Conservation (phyloP, 2,797 vertebrate species). For the Champsocephalus esox region DNA sequence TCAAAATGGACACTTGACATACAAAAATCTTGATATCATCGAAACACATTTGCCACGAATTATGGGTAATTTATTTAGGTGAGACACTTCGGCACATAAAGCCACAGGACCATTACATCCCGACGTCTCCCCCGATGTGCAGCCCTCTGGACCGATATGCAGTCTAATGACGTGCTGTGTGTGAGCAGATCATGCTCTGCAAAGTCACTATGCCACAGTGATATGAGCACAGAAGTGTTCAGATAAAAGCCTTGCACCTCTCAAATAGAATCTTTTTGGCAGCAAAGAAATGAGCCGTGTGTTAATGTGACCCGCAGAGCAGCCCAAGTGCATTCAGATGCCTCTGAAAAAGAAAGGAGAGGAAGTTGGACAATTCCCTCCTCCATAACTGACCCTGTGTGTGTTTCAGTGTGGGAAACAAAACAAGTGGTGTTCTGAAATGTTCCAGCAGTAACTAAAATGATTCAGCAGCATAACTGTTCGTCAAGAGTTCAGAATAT, state of each 20-base stretch:
- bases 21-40: neutral
- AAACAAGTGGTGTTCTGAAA: neutral
- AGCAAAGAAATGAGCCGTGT: neutral
- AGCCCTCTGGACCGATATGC: neutral
- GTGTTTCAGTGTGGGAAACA: slow-evolving; percentile 16
- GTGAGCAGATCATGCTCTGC: neutral
- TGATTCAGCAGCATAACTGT: neutral
- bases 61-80: neutral
- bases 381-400: slow-evolving; percentile 31
- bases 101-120: neutral
- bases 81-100: neutral
- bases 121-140: neutral
- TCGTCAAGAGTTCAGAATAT: neutral
- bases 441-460: neutral
- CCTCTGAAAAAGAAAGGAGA: slow-evolving; percentile 24
- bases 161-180: neutral
- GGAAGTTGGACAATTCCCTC: slow-evolving; percentile 18
- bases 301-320: neutral
- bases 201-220: slow-evolving; percentile 4
- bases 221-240: neutral
- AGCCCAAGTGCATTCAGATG: slow-evolving; percentile 18
- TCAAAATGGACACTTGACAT: neutral
- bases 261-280: slow-evolving; percentile 16
- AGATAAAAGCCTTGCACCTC: slow-evolving; percentile 1
- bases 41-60: neutral